Evolutionary conservation across 2,888 invertebrate species (phyloP), one percentile per base, ranked within the genome.

Genomic region (Drosophila dives): DNA sequence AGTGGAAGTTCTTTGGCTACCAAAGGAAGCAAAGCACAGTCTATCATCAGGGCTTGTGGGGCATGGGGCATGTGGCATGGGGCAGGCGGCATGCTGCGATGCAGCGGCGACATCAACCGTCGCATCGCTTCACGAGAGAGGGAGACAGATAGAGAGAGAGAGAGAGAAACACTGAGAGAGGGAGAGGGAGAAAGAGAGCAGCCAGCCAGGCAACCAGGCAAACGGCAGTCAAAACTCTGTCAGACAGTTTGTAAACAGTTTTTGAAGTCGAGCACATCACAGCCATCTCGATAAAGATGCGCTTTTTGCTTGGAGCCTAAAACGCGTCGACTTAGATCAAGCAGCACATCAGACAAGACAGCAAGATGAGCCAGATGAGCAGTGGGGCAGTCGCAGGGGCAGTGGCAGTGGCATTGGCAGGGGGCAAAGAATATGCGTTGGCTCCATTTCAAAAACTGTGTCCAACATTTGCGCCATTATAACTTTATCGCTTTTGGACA

Each of bases 221-320:
- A 77, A 77, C 86, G 74, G 85, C 85, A 86, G 85, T 86, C 87
- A 77, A 86, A 86, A 86, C 89, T 89, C 90, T 86, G 90, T 86
- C 86, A 90, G 86, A 90, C 86, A 89, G 88, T 87, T 89, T 89
- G 90, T 89, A 86, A 86, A 86, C 90, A 86, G 86, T 89, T 89
- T 82, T 89, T 78, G 89, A 87, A 71, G 73, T 71, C 72, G 81
- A 83, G 71, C 84, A 72, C 86, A 84, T 63, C 67, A 48, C 36
- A 26, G 23, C 55, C 69, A 80, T 85, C 80, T 65, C 75, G 85
- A 85, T 81, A 82, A 78, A 75, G 77, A 80, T 64, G 59, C 67
- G 65, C 50, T 70, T 70, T 55, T 66, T 56, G 67, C 75, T 74
- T 74, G 49, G 59, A 73, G 73, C 75, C 73, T 62, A 74, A 75